Base-by-base conservation (phyloP, 2,797 vertebrate species). In the Aplochiton taeniatus region DNA sequence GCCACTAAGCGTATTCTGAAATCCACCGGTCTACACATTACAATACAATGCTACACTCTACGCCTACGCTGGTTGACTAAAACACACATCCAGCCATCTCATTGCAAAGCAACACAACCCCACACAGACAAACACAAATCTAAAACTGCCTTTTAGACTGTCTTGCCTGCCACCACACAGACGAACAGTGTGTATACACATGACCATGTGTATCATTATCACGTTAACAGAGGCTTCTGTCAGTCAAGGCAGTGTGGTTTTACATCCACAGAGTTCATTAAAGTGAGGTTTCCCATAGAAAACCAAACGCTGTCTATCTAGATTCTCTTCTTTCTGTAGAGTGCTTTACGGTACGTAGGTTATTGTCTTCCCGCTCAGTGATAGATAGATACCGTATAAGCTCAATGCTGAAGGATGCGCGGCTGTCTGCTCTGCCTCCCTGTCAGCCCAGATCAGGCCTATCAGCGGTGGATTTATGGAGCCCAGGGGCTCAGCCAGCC, bases 391-490 rank as follows among this genome's bases (percentile, higher is more conserved):
- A 13, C 7, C 13, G 14, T 56, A 56, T 43, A 4, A 42, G 54
- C 31, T 41, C 8, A 20, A 31, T 6, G 31, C 31, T 84, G 85
- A 88, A 80, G 45, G 72, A 79, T 82, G 70, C 6, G 54, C 46
- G 1, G 5, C 67, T 61, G 73, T 73, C 76, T 84, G 63, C 69
- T 68, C 55, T 54, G 59, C 75, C 72, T 82, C 47, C 5, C 3
- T 56, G 31, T 56, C 20, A 31, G 19, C 20, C 54, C 68, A 77
- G 47, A 75, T 82, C 68, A 51, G 56, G 49, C 51, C 78, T 65
- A 62, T 79, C 67, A 79, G 47, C 55, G 18, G 9, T 74, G 77
- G 77, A 89, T 87, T 90, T 90, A 88, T 88, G 83, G 80, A 75
- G 75, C 82, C 85, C 70, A 7, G 70, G 73, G 83, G 84, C 77